Evolutionary conservation across 2,797 vertebrate genomes (phyloP).

Genomic region (Tragopan temminckii): DNA sequence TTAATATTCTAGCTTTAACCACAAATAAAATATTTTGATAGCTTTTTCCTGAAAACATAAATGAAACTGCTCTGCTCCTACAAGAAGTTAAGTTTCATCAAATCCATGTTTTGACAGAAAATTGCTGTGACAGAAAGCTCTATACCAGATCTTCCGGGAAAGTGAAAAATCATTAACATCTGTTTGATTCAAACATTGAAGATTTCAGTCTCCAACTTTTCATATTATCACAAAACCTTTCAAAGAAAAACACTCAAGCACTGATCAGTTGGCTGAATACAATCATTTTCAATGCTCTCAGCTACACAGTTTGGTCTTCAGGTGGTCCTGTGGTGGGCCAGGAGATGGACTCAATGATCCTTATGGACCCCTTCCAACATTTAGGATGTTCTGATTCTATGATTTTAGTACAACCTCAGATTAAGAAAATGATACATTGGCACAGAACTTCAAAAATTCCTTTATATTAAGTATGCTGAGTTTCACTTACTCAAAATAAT

Average conservation of each 20-base stretch:
- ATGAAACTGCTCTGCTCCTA: background rate
- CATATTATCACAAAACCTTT: background rate
- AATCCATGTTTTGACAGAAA: slow-evolving; percentile 18
- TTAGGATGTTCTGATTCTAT: too few species aligned
- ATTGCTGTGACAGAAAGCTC: background rate
- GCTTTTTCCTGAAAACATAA: background rate
- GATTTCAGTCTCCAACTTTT: background rate
- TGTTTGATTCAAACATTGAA: slow-evolving; percentile 1
- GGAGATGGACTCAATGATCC: too few species aligned
- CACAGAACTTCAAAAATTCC: background rate
- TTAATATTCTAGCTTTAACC: background rate
- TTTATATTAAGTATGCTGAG: background rate
- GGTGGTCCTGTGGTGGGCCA: too few species aligned
- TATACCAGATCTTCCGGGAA: slow-evolving; percentile 2
- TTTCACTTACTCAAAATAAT: background rate
- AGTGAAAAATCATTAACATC: slow-evolving; percentile 12
- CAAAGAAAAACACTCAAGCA: background rate
- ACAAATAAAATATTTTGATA: background rate
- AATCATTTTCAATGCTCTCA: background rate
- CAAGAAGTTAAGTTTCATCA: background rate
- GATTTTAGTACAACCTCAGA: background rate
- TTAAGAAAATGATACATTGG: background rate
- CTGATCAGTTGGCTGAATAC: background rate
- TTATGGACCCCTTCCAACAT: too few species aligned
- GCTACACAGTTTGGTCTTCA: too few species aligned